phyloP scores from a whole-genome alignment of 1,140 invertebrate genomes.

The Hormaphis cornu region DNA sequence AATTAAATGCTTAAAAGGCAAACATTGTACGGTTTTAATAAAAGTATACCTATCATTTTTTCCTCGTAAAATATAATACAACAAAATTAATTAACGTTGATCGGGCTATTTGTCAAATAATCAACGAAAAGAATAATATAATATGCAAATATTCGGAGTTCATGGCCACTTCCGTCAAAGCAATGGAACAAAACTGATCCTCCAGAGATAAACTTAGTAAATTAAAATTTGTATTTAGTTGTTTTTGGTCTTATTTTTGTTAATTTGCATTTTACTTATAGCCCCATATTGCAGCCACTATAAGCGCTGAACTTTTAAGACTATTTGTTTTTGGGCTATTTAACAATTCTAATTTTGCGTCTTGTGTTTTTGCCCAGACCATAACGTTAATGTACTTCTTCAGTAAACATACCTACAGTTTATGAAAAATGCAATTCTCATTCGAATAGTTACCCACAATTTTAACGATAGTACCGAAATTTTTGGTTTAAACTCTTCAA shows the following conservation, averaged over 20 bases:
- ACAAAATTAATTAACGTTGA: background rate
- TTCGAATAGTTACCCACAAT: no score
- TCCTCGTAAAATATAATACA: background rate
- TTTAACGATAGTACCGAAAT: no score
- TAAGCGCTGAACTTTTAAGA: background rate
- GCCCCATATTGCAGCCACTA: background rate
- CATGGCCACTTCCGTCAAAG: background rate
- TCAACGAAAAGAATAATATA: no score
- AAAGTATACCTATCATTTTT: no score
- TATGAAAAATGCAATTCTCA: no score
- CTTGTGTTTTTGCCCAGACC: background rate
- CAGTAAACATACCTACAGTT: no score
- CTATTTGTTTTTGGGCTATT: background rate
- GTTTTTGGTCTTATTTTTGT: slow-evolving; percentile 3
- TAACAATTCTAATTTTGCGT: slow-evolving; percentile 1
- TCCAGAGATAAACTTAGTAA: background rate
- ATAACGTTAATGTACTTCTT: no score
- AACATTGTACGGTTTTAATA: no score
- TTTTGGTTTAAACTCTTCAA: no score
- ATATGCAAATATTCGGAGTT: background rate
- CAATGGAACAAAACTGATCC: background rate
- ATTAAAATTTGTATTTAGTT: background rate
- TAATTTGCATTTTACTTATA: slow-evolving; percentile 1
- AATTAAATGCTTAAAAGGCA: no score
- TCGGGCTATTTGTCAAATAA: background rate